Percentiles rank a stretch among this genome's conserved stretches.
Conservation (phyloP, 2,113 vertebrate species). For the Dasypus novemcinctus region DNA sequence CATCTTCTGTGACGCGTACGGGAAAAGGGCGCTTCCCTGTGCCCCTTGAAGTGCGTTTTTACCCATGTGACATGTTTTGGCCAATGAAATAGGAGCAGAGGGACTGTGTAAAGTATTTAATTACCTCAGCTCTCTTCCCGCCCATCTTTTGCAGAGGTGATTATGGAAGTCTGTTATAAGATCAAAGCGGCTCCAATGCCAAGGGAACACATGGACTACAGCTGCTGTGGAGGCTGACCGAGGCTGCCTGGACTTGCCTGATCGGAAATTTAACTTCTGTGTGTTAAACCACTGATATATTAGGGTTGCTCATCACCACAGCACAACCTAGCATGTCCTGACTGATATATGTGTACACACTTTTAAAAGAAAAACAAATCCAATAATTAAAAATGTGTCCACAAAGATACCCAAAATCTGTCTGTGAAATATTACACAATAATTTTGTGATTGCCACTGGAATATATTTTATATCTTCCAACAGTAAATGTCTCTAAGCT, state of each 20-base stretch:
- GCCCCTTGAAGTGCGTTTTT: neutral
- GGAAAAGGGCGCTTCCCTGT: neutral
- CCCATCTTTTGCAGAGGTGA: neutral
- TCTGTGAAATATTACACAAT: neutral
- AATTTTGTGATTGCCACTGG: neutral
- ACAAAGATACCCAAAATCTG: neutral
- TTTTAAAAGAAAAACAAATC: constrained; percentile 1
- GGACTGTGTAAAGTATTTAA: neutral
- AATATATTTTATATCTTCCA: neutral
- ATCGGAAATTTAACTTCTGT: neutral
- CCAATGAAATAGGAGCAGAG: neutral
- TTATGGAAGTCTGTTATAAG: neutral
- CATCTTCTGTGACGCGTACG: neutral
- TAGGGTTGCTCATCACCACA: neutral
- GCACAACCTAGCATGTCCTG: neutral
- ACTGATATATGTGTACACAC: neutral
- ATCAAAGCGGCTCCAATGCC: neutral
- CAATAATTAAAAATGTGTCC: neutral
- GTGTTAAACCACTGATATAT: neutral
- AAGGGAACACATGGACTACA: neutral
- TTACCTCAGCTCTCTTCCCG: neutral
- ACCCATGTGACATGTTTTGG: neutral
- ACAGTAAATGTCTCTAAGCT: neutral
- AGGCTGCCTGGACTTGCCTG: neutral
- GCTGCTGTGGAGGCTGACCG: neutral